Evolutionary conservation across 1,140 invertebrate genomes (phyloP).

Genomic region (Sminthurides bifidus): DNA sequence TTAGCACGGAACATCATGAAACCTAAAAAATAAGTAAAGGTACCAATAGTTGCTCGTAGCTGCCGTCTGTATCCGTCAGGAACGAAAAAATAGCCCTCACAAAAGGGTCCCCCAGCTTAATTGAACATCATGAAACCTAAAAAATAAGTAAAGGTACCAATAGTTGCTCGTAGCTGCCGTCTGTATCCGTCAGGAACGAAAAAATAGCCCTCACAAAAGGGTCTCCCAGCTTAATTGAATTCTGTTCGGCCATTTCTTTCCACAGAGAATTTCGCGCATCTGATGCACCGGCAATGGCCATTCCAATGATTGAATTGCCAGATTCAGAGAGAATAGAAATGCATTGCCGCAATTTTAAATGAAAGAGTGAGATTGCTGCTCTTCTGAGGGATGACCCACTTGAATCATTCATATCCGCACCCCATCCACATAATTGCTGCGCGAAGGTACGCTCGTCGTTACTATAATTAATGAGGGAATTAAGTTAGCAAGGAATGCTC

Average conservation of each 20-base stretch:
- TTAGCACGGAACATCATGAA: slow-evolving; percentile 11
- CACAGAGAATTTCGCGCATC: slow-evolving; percentile 70
- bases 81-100: slow-evolving; percentile 84
- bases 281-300: slow-evolving; percentile 57
- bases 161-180: slow-evolving; percentile 64
- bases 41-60: slow-evolving; percentile 68
- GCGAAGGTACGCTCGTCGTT: slow-evolving; percentile 64
- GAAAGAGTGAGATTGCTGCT: slow-evolving; percentile 80
- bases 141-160: slow-evolving; percentile 44
- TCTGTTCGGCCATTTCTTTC: slow-evolving; percentile 63
- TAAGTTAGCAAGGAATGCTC: no score
- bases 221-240: slow-evolving; percentile 59
- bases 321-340: slow-evolving; percentile 66
- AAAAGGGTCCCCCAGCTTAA: slow-evolving; percentile 80
- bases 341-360: slow-evolving; percentile 66
- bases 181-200: slow-evolving; percentile 73
- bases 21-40: slow-evolving; percentile 5
- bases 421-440: slow-evolving; percentile 75
- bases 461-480: slow-evolving; percentile 37
- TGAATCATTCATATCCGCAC: slow-evolving; percentile 10
- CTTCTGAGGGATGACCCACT: slow-evolving; percentile 49
- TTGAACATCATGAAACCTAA: slow-evolving; percentile 16
- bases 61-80: slow-evolving; percentile 65
- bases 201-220: slow-evolving; percentile 86
- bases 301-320: slow-evolving; percentile 55